These are phyloP conservation scores for Ypsolopha scabrella DNA, from an alignment of 2,888 invertebrate genomes.

Conservation along the genomic window DNA sequence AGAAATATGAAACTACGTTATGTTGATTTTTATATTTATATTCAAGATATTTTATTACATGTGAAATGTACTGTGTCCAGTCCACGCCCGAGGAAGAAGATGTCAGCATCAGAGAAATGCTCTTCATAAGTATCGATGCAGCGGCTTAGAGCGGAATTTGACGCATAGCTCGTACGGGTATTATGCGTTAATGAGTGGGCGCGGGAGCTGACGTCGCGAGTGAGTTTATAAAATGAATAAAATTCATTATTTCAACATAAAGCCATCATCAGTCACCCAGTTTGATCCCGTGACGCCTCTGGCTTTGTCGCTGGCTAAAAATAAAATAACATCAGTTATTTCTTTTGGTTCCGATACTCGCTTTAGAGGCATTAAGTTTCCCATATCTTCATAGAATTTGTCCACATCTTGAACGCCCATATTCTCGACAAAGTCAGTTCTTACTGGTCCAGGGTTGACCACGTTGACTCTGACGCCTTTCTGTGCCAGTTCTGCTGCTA, in stretches of 20 bases:
- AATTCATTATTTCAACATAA: neutral
- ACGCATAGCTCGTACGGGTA: too few species aligned
- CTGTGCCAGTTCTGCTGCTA: conserved; percentile 80
- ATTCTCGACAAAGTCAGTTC: conserved; percentile 54
- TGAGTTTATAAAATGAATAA: too few species aligned
- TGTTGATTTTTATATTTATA: too few species aligned
- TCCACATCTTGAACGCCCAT: conserved; percentile 72
- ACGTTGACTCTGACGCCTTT: conserved; percentile 84
- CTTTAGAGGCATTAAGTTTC: conserved; percentile 84
- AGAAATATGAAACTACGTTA: too few species aligned
- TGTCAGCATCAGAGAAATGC: too few species aligned
- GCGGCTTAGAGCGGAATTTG: too few species aligned
- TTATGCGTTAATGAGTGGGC: too few species aligned
- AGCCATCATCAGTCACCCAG: conserved; percentile 16
- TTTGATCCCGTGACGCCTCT: conserved; percentile 84
- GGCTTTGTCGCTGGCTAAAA: conserved; percentile 82
- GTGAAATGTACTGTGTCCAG: too few species aligned
- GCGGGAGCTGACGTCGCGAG: too few species aligned
- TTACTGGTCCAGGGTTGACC: conserved; percentile 89
- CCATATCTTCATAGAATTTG: conserved; percentile 72
- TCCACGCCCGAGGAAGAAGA: too few species aligned
- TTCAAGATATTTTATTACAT: too few species aligned
- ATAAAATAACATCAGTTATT: conserved; percentile 84
- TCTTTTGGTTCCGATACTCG: conserved; percentile 79
- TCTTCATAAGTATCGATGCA: too few species aligned